Evolutionary conservation across 2,113 vertebrate species (phyloP), one percentile per base, ranked within the genome.

Genomic region (Leptocoma aspasia): DNA sequence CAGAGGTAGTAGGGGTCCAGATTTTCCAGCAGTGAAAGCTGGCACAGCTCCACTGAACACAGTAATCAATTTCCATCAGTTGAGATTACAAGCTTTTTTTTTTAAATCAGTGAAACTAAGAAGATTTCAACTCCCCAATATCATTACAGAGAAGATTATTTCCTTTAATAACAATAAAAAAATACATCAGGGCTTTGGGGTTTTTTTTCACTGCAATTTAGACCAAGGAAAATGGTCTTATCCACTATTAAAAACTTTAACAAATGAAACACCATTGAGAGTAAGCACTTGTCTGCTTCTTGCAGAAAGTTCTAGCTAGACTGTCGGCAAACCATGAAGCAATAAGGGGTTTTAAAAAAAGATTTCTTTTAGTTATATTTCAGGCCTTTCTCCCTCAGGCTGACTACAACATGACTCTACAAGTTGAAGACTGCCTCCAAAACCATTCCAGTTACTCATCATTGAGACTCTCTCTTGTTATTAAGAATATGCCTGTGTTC

Each of bases 381-480:
- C 63, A 91, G 22, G 42, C 61, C 23, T 47, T 87, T 90, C 19
- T 91, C 35, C 35, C 64, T 63, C 35, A 88, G 45, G 33, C 27
- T 83, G 47, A 24, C 31, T 93, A 75, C 39, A 88, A 73, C 35
- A 75, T 35, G 45, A 83, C 33, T 70, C 31, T 33, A 60, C 26
- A 91, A 80, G 35, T 27, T 70, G 35, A 82, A 95, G 94, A 95
- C 52, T 73, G 56, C 47, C 42, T 93, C 50, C 70, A 92, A 66
- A 94, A 90, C 91, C 33, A 85, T 80, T 83, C 24, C 27, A 73
- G 64, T 75, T 92, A 83, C 21, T 83, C n/a, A 85, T 26, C 13
- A 88, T 3, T 3, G 19, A 95, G n/a, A 15, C 20, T 86, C 68
- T 60, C 71, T 73, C 54, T 73, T 56, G 35, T 77, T 59, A 77